phyloP scores from a whole-genome alignment of 2,113 vertebrate species.

The Aepyceros melampus region DNA sequence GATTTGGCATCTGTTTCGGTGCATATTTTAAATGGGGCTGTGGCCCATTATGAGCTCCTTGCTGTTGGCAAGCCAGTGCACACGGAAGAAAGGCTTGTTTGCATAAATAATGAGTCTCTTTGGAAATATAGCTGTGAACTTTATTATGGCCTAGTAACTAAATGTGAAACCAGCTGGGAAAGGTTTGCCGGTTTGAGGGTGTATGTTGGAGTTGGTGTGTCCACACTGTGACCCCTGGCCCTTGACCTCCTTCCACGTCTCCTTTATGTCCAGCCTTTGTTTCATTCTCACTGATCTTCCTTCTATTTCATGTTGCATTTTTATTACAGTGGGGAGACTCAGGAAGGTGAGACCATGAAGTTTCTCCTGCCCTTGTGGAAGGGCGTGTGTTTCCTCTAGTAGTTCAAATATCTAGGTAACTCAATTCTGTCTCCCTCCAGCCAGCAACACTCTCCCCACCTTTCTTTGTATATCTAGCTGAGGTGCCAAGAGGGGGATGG shows the following conservation, averaged over 20 bases:
- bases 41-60: background rate
- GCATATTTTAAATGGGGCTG: background rate
- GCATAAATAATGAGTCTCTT: background rate
- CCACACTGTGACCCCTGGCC: background rate
- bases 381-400: background rate
- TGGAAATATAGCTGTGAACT: background rate
- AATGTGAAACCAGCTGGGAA: background rate
- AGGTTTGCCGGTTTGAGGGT: too few species aligned
- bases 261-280: background rate
- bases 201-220: background rate
- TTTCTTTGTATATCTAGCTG: background rate
- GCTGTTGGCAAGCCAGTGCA: background rate
- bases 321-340: background rate
- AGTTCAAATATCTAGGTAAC: background rate
- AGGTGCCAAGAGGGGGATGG: background rate
- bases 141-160: background rate
- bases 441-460: background rate
- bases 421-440: background rate
- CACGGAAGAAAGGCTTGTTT: background rate
- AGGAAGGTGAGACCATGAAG: background rate
- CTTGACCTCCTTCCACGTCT: too few species aligned
- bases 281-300: background rate
- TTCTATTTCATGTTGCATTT: background rate
- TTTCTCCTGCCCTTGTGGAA: background rate
- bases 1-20: slow-evolving; percentile 19